These are phyloP conservation scores for Harlomillsia oculata DNA, from an alignment of 1,140 invertebrate genomes.

Conservation along the genomic window DNA sequence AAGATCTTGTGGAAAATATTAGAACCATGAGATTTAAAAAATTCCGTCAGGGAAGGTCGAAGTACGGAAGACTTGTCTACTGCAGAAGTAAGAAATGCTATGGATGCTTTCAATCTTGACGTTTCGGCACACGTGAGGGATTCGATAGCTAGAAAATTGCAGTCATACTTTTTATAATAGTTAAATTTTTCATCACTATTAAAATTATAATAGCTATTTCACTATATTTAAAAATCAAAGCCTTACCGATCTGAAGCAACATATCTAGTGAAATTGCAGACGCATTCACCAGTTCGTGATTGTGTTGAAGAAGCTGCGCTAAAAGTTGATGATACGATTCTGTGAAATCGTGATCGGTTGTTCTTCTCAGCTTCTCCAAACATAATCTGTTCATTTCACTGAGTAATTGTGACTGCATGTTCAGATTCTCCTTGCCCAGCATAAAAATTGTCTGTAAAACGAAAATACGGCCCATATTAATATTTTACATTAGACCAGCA, in stretches of 20 bases:
- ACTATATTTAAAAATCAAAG: neutral
- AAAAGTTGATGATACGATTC: slow-evolving; percentile 31
- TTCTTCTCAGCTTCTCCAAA: slow-evolving; percentile 17
- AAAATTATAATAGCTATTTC: neutral
- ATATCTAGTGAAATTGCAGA: slow-evolving; percentile 16
- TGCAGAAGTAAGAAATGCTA: slow-evolving; percentile 18
- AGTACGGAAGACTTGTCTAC: slow-evolving; percentile 18
- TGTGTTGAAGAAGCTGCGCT: slow-evolving; percentile 23
- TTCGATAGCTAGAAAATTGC: slow-evolving; percentile 14
- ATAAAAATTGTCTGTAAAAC: slow-evolving; percentile 26
- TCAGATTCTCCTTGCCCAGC: slow-evolving; percentile 30
- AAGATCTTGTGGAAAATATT: slow-evolving; percentile 23
- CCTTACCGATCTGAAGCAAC: slow-evolving; percentile 20
- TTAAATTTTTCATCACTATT: slow-evolving; percentile 1
- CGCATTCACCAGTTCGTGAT: slow-evolving; percentile 19
- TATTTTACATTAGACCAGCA: neutral
- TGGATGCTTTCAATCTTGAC: slow-evolving; percentile 23
- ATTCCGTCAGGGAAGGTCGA: slow-evolving; percentile 17
- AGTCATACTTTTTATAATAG: neutral
- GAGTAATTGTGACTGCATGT: slow-evolving; percentile 29
- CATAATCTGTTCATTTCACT: slow-evolving; percentile 24
- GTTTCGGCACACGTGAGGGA: slow-evolving; percentile 25
- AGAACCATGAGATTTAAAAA: slow-evolving; percentile 14
- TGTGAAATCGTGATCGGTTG: slow-evolving; percentile 31
- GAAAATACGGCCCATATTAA: neutral